Conservation (phyloP, 2,888 invertebrate species). For the Watsonalla cultraria region DNA sequence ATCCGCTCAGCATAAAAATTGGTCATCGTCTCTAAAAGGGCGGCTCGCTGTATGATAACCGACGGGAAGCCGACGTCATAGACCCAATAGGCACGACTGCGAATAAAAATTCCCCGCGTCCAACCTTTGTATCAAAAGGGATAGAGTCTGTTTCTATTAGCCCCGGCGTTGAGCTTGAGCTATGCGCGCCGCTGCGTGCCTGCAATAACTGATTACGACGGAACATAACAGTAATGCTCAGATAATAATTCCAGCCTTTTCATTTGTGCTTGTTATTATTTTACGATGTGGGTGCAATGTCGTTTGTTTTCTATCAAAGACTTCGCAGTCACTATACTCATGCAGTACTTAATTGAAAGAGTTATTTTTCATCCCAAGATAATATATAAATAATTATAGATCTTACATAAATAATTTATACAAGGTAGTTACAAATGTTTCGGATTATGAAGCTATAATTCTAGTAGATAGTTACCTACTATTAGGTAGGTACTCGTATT, state of each 20-base stretch:
- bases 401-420: background rate
- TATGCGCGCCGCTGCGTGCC: constrained; percentile 7
- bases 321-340: background rate
- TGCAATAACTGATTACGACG: constrained; percentile 13
- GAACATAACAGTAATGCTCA: constrained; percentile 2
- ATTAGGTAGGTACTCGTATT: too few species aligned
- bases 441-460: too few species aligned
- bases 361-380: background rate
- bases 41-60: constrained; percentile 20
- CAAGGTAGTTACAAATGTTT: too few species aligned
- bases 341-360: background rate
- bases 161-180: constrained; percentile 14
- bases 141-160: constrained; percentile 41
- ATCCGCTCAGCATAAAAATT: constrained; percentile 9
- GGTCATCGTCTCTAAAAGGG: constrained; percentile 8
- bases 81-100: constrained; percentile 22
- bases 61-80: constrained; percentile 23
- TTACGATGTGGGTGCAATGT: background rate
- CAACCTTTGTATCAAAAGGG: constrained; percentile 46
- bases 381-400: background rate
- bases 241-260: background rate
- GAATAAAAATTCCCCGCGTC: constrained; percentile 39
- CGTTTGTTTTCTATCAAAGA: background rate
- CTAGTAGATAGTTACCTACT: too few species aligned
- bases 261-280: background rate